Conservation (phyloP, 2,113 vertebrate species). For the Pseudonaja textilis region DNA sequence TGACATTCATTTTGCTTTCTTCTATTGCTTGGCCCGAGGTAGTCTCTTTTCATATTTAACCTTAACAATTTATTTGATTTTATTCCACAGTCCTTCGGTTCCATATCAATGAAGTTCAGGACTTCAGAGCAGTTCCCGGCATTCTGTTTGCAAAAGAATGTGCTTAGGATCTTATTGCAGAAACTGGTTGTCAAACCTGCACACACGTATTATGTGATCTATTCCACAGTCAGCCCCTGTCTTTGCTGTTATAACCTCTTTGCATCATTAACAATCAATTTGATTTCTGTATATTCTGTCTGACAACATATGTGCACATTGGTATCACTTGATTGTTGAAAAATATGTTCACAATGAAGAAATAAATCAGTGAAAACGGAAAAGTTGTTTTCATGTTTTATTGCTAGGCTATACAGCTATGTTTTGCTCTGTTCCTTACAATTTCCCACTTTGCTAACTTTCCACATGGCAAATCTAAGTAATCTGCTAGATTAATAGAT, state of each 20-base stretch:
- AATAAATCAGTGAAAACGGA: neutral
- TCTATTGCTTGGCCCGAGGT: neutral
- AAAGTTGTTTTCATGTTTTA: neutral
- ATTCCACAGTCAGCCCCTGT: neutral
- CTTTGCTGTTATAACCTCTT: neutral
- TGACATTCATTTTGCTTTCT: neutral
- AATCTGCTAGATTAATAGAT: neutral
- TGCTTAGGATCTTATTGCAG: neutral
- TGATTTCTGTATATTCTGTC: neutral
- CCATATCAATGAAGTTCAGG: neutral
- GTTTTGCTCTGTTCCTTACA: neutral
- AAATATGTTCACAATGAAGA: neutral
- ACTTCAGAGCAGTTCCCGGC: neutral
- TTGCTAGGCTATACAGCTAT: neutral
- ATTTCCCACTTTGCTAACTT: neutral
- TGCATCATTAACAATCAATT: neutral
- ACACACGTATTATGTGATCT: neutral
- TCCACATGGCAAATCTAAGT: neutral
- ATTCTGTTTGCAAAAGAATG: neutral
- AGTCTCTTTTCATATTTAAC: neutral
- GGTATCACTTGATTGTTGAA: neutral
- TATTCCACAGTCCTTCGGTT: neutral
- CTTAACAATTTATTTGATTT: neutral
- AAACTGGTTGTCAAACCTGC: neutral
- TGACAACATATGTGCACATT: neutral